Evolutionary conservation across 1,140 invertebrate genomes (phyloP), one percentile per base, ranked within the genome.

Genomic region (Globodera ellingtonae): DNA sequence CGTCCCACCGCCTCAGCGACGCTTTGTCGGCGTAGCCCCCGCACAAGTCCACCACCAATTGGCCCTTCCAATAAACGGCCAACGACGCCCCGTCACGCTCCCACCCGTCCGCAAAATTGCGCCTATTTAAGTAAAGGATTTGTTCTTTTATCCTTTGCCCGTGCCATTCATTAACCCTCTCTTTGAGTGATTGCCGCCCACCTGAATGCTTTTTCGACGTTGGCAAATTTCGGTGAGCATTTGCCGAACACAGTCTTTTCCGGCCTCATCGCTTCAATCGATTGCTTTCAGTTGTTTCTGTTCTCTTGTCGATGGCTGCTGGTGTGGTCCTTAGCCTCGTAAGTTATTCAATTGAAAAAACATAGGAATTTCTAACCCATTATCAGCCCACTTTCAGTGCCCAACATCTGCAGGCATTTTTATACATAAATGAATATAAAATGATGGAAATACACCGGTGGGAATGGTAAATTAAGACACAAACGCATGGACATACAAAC

Each of bases 41-140:
- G 62, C 86, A 79, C 35, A 89, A 72, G 74, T 88, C 88, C 3
- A 89, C 83, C 65, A 89, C 85, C 48, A 89, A 72, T 72, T 84
- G 35, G 18, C 82, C 84, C 70, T 85, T 82, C 73, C 87, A 83
- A 66, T 86, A 89, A 10, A 88, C 81, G 18, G 86, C 87, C 44
- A 88, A 56, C 35, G 84, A 79, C 10, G 88, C 86, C 15, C 87
- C 88, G 76, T 88, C 87, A 21, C 83, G 71, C 65, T 89, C 88
- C 88, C 88, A 89, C 9, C 86, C 86, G 80, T 89, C 82, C 18
- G 67, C 44, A 62, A 88, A 88, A 70, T 87, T 88, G 70, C 78
- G 59, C 74, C 85, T 86, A 35, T 35, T 35, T 35, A 35, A 35
- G 35, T 35, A 35, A 35, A 35, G 35, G 2, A 35, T 35, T 35